Conservation (phyloP, 2,797 vertebrate genomes). For the Leptatherina wallacei region DNA sequence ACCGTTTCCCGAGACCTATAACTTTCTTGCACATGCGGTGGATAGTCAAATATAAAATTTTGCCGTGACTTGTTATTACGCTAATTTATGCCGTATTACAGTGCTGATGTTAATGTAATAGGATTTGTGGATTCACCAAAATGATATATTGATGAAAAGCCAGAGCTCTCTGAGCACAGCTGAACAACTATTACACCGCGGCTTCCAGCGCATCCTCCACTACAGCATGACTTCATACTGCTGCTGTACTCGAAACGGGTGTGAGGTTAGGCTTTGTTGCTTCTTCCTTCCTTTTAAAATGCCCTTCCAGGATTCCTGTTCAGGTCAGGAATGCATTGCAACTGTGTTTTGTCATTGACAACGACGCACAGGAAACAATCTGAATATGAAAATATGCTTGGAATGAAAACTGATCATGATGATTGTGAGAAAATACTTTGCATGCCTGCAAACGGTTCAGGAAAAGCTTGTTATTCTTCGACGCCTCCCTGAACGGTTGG, state of each 20-base stretch:
- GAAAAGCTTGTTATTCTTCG: conserved; percentile 64
- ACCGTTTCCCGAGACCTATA: conserved; percentile 51
- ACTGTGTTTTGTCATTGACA: conserved; percentile 22
- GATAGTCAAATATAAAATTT: conserved; percentile 36
- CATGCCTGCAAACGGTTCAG: conserved; percentile 54
- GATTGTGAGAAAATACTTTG: conserved; percentile 36
- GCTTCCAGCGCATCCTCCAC: conserved; percentile 33
- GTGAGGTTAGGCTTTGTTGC: conserved; percentile 27
- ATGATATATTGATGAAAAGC: conserved; percentile 49
- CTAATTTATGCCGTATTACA: conserved; percentile 26
- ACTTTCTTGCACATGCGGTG: conserved; percentile 44
- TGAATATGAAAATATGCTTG: conserved; percentile 6
- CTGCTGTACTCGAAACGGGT: conserved; percentile 28
- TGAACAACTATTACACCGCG: conserved; percentile 39
- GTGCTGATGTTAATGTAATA: conserved; percentile 37
- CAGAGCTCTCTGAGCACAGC: conserved; percentile 21
- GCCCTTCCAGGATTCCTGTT: conserved; percentile 63
- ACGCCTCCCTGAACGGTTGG: conserved; percentile 38
- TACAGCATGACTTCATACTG: conserved; percentile 64
- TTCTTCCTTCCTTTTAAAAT: conserved; percentile 66
- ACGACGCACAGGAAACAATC: conserved; percentile 5
- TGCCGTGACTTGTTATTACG: conserved; percentile 34
- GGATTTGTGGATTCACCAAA: conserved; percentile 43
- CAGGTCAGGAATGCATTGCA: conserved; percentile 49
- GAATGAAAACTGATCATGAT: conserved; percentile 20